Evolutionary conservation across 2,888 invertebrate species (phyloP), one percentile per base, ranked within the genome.

Genomic region (Bursaphelenchus okinawaensis): DNA sequence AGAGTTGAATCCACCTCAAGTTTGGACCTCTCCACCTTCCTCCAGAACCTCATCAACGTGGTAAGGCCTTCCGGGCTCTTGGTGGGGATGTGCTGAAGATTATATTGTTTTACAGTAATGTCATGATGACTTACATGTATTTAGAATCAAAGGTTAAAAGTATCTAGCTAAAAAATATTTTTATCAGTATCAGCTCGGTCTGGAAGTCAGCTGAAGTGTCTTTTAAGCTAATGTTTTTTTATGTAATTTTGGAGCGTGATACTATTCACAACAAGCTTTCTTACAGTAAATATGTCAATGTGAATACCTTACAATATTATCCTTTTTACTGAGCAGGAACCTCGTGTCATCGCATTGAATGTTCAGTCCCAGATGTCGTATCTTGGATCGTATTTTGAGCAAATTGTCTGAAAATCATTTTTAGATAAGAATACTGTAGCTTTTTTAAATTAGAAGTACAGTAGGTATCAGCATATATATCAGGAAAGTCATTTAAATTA

Each of bases 361-460:
- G 50, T 74, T 68, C 19, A 74, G 66, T 2, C 72, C 75, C 22
- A 75, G 64, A 51, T 75, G 70, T 7, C 71, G 64, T 31, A 71
- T 68, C 4, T 62, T 52, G 9, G 8, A 8, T 50, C 50, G 12
- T 16, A 40, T 40, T 16, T 40, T 40, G 12, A 3, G 40, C n/a
- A 40, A 40, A 16, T n/a, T 40, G n/a, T 6, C 40, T 40, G n/a
- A 40, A 40, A n/a, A n/a, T n/a, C n/a, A n/a, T n/a, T n/a, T 40
- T 40, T 40, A 4, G 6, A 4, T 40, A 16, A 4, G n/a, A 40
- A 40, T 16, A 40, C 2, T 4, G 1, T 4, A 16, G 12, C 6
- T 40, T 1, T 40, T 40, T 40, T 6, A 40, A n/a, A n/a, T n/a
- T n/a, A n/a, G n/a, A n/a, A n/a, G n/a, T n/a, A n/a, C n/a, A n/a